Evolutionary conservation across 2,113 vertebrate genomes (phyloP), one percentile per base, ranked within the genome.

Genomic region (Athene cunicularia): DNA sequence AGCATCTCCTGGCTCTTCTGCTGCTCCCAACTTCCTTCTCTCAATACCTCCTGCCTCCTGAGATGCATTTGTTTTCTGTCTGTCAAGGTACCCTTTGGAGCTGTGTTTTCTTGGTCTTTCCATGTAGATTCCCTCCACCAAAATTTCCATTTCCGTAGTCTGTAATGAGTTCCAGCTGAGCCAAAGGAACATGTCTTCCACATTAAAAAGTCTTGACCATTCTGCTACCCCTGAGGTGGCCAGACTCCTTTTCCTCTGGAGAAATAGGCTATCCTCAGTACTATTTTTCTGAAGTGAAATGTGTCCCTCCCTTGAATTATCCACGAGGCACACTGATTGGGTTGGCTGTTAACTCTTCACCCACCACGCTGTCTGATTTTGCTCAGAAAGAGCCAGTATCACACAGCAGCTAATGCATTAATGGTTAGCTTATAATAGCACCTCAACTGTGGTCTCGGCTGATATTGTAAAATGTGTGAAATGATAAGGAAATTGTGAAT

Each of bases 371-470:
- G 1, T 7, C 13, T 20, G 58, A 17, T 17, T 26, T 43, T 62
- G 39, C 77, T 91, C 6, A 4, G 60, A 37, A 68, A 68, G 56
- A 28, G 39, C 21, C 0, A 0, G 37, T 33, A 24, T 93, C 95
- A 80, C 70, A 19, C 68, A 55, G 63, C 82, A 91, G 86, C 56
- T 28, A 18, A 71, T 37, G 72, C 56, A 49, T 81, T 79, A 58
- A 14, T 56, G 63, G 30, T 49, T 71, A 45, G 2, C 83, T 89
- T 49, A 77, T 13, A n/a, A 50, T 58, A 11, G 50, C 75, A 26
- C 1, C 0, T 22, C 73, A 84, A 10, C 73, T 58, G 59, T 15
- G 2, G 33, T 71, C 66, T 76, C 0, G 0, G 30, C 2, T 89
- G 62, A 68, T 89, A 68, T 0, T 66, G 26, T 20, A 79, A 77